Conservation (phyloP, 1,140 invertebrate species). For the Nixonia krombeini region DNA sequence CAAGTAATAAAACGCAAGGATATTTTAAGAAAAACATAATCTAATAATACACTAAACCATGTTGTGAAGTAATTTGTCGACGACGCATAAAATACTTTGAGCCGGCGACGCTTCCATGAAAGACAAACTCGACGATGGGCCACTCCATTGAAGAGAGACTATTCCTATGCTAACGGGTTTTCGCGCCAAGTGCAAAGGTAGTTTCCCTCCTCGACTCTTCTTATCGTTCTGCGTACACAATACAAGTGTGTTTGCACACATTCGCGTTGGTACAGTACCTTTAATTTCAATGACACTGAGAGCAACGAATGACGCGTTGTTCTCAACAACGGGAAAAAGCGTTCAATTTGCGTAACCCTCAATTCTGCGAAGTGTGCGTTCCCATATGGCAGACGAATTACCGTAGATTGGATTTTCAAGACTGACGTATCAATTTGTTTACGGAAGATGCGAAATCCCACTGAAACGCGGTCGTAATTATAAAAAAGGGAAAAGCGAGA, state of each 20-base stretch:
- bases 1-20: too few species aligned
- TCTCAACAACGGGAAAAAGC: conserved; percentile 17
- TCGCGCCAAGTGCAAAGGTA: conserved; percentile 55
- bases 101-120: conserved; percentile 61
- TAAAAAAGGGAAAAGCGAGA: too few species aligned
- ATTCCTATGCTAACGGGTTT: conserved; percentile 69
- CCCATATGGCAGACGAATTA: too few species aligned
- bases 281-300: conserved; percentile 31
- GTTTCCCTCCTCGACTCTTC: conserved; percentile 38
- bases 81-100: conserved; percentile 52
- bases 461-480: too few species aligned
- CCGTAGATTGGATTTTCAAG: too few species aligned
- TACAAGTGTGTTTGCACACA: conserved; percentile 31
- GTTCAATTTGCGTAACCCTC: conserved; percentile 6
- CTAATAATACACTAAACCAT: conserved; percentile 17
- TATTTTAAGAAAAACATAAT: too few species aligned
- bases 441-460: too few species aligned
- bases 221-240: conserved; percentile 45
- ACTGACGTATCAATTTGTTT: too few species aligned
- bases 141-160: conserved; percentile 64
- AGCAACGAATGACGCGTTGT: conserved; percentile 29
- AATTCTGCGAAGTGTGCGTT: neutral
- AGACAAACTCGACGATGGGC: conserved; percentile 67
- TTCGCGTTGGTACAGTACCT: conserved; percentile 33
- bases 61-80: conserved; percentile 34